These are phyloP conservation scores for Gavialis gangeticus DNA, from an alignment of 2,113 vertebrate species.

Conservation along the genomic window DNA sequence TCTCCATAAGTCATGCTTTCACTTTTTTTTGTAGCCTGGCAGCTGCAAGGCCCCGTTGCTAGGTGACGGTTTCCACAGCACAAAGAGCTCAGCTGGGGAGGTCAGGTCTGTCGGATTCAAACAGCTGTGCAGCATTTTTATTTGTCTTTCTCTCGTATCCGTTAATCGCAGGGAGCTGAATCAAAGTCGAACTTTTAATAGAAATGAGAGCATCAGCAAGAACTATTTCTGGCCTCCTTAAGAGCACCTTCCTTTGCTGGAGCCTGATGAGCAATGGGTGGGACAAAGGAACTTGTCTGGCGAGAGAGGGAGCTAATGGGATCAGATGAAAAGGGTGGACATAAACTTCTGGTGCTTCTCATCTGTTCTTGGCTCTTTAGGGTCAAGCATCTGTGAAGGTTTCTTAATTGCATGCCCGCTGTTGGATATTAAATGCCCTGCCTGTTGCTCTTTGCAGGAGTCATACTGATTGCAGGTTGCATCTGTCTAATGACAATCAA, in stretches of 20 bases:
- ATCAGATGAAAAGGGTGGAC: background rate
- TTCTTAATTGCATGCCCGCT: constrained; percentile 17
- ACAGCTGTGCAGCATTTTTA: constrained; percentile 83
- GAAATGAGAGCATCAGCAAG: constrained; percentile 51
- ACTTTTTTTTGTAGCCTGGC: constrained; percentile 71
- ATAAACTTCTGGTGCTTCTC: background rate
- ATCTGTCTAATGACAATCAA: background rate
- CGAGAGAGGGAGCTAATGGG: background rate
- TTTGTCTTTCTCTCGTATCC: constrained; percentile 79
- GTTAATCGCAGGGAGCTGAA: constrained; percentile 73
- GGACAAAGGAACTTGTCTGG: background rate
- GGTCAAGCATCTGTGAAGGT: background rate
- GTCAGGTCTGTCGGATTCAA: constrained; percentile 85
- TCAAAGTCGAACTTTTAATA: constrained; percentile 73
- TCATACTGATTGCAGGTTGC: background rate
- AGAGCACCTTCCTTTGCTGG: background rate
- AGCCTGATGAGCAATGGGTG: background rate
- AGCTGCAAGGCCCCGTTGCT: constrained; percentile 94
- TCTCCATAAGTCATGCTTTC: constrained; percentile 80
- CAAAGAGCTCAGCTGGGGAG: constrained; percentile 94
- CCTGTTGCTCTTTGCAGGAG: background rate
- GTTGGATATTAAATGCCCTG: background rate
- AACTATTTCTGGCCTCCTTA: constrained; percentile 53
- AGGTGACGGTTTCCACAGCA: constrained; percentile 91
- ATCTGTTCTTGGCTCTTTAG: background rate